Evolutionary conservation across 2,797 vertebrate genomes (phyloP).

Genomic region (Malacoraja senta): DNA sequence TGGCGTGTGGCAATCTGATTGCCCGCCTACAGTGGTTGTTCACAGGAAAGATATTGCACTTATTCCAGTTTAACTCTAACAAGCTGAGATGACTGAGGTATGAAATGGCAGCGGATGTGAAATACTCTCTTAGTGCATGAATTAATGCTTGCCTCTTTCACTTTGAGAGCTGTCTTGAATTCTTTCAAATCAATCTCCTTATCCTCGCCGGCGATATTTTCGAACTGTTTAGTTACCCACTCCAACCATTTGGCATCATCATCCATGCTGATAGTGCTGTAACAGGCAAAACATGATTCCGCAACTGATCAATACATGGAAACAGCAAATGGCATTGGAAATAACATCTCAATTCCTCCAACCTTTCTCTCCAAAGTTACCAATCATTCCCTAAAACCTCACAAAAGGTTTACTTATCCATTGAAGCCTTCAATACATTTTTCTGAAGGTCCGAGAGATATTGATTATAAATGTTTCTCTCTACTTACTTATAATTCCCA

Average conservation of each 20-base stretch:
- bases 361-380: not conserved
- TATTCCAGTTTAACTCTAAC: not conserved
- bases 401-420: too few species aligned
- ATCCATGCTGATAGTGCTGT: constrained; percentile 51
- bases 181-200: constrained; percentile 69
- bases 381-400: not conserved
- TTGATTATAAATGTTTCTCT: not conserved
- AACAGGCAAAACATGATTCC: not conserved
- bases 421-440: not conserved
- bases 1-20: not conserved
- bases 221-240: constrained; percentile 74
- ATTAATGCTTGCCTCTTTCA: constrained; percentile 72
- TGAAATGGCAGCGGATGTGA: not conserved
- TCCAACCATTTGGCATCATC: constrained; percentile 73
- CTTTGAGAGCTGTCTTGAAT: constrained; percentile 73
- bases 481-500: not conserved
- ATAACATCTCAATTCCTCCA: not conserved
- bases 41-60: not conserved
- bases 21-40: not conserved
- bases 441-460: not conserved
- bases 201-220: constrained; percentile 68
- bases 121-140: not conserved
- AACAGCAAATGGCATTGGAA: not conserved
- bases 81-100: not conserved
- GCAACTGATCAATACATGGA: not conserved